These are phyloP conservation scores for Papilio protenor DNA, from an alignment of 2,888 invertebrate species.

Conservation along the genomic window DNA sequence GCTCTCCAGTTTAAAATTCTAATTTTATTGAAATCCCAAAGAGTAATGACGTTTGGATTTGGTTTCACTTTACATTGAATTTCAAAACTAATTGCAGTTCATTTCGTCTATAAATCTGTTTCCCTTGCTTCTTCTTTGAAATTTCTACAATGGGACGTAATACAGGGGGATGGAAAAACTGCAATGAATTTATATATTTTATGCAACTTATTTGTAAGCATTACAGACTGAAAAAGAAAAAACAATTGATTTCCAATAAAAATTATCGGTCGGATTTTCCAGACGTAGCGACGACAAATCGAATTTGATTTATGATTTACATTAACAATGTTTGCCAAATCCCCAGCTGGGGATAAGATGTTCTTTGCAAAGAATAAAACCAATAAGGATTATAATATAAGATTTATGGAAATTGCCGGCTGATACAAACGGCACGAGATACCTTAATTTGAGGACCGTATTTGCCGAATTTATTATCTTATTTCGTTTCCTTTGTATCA, in stretches of 20 bases:
- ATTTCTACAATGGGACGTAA: too few relatives aligned
- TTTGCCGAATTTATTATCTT: constrained; percentile 37
- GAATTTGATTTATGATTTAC: constrained; percentile 20
- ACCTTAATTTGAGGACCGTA: constrained; percentile 36
- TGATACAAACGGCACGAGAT: constrained; percentile 24
- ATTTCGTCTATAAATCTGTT: neutral
- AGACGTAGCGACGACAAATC: constrained; percentile 7
- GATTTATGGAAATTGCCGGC: constrained; percentile 40
- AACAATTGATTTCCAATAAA: neutral
- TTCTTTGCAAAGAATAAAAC: constrained; percentile 38
- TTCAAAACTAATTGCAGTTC: constrained; percentile 39
- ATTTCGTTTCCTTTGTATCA: constrained; percentile 15
- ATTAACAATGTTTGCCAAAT: constrained; percentile 33
- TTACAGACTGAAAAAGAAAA: neutral
- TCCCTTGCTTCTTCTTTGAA: neutral
- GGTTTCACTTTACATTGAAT: constrained; percentile 43
- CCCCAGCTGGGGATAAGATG: constrained; percentile 28
- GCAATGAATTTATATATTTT: too few relatives aligned
- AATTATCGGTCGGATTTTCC: constrained; percentile 7
- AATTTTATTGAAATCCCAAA: constrained; percentile 68
- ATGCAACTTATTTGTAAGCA: too few relatives aligned
- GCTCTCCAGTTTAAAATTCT: constrained; percentile 73
- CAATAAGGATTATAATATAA: constrained; percentile 40
- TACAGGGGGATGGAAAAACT: neutral
- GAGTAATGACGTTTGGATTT: constrained; percentile 49